Percentiles rank a stretch among this genome's conserved stretches.
phyloP scores from a whole-genome alignment of 1,140 invertebrate genomes.

The Notospermus geniculatus region DNA sequence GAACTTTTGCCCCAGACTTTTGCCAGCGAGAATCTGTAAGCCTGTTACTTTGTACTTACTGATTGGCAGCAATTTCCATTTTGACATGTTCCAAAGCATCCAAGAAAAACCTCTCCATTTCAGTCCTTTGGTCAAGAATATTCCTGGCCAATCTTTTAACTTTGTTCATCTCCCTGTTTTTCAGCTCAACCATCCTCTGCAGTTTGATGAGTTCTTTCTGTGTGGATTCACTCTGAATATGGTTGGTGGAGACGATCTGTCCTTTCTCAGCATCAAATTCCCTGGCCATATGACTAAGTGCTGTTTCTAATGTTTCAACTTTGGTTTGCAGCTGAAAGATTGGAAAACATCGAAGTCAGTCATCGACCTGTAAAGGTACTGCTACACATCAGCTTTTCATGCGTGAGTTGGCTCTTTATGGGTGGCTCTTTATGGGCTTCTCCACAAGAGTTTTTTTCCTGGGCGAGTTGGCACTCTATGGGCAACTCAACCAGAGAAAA shows the following conservation, averaged over 20 bases:
- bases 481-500: no score
- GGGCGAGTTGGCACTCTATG: no score
- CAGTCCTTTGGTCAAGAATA: conserved; percentile 54
- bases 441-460: no score
- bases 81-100: conserved; percentile 50
- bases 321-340: conserved; percentile 45
- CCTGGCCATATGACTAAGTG: conserved; percentile 49
- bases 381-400: no score
- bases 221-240: conserved; percentile 45
- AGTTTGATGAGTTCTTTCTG: conserved; percentile 49
- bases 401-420: no score
- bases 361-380: no score
- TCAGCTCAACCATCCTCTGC: conserved; percentile 52
- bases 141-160: conserved; percentile 54
- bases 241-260: conserved; percentile 29
- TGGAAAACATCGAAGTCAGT: not conserved
- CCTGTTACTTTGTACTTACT: conserved; percentile 35
- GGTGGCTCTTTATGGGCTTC: no score
- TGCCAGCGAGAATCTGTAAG: no score
- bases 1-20: no score
- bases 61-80: conserved; percentile 49
- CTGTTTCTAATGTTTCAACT: conserved; percentile 46
- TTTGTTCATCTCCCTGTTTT: conserved; percentile 55
- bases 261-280: conserved; percentile 50
- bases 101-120: conserved; percentile 55